These are phyloP conservation scores for Glaucopsyche alexis DNA, from an alignment of 2,888 invertebrate genomes.

Conservation along the genomic window DNA sequence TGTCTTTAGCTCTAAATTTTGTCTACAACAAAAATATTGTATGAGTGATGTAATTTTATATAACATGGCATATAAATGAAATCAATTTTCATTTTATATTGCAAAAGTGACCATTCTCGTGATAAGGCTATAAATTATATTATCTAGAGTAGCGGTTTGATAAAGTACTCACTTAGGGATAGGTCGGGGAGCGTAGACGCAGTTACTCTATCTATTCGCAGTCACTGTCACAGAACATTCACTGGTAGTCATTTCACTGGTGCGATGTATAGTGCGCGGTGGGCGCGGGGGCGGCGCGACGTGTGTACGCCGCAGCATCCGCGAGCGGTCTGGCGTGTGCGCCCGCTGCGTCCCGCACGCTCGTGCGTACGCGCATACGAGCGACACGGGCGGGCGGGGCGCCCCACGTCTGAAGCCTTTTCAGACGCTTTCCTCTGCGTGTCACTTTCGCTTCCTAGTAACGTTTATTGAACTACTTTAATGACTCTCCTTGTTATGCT, in stretches of 20 bases:
- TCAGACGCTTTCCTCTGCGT: slow-evolving; percentile 48
- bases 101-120: neutral
- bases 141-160: neutral
- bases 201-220: slow-evolving; percentile 45
- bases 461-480: neutral
- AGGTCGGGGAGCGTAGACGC: slow-evolving; percentile 58
- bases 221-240: slow-evolving; percentile 65
- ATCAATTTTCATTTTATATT: neutral
- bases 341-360: slow-evolving; percentile 50
- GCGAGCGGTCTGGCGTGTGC: slow-evolving; percentile 61
- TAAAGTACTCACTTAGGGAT: slow-evolving; percentile 64
- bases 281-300: slow-evolving; percentile 48
- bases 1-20: too few species aligned
- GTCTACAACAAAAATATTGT: too few species aligned
- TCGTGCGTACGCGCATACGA: slow-evolving; percentile 67
- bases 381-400: slow-evolving; percentile 66
- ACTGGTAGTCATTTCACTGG: slow-evolving; percentile 60
- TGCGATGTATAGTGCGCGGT: slow-evolving; percentile 44
- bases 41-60: too few species aligned
- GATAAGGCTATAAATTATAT: neutral
- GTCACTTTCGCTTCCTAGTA: slow-evolving; percentile 25
- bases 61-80: neutral
- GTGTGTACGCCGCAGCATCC: slow-evolving; percentile 74
- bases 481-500: too few species aligned
- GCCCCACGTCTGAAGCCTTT: slow-evolving; percentile 61